phyloP scores from a whole-genome alignment of 1,140 invertebrate species.

The Panulirus ornatus region DNA sequence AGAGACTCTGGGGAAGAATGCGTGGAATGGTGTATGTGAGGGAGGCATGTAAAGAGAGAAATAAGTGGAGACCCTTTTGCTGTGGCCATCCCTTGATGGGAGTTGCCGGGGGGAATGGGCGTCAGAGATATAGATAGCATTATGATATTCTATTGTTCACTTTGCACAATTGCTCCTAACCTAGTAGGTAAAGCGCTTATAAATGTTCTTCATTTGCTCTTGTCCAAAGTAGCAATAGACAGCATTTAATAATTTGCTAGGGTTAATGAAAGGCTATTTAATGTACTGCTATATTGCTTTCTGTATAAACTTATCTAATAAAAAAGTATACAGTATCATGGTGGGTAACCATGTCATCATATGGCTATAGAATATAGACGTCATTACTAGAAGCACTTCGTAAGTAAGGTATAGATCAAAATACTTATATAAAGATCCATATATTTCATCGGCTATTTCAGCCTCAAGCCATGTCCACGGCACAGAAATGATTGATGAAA shows the following conservation, averaged over 20 bases:
- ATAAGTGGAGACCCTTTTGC: no score
- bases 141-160: neutral
- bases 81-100: no score
- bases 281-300: no score
- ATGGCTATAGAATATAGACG: neutral
- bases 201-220: neutral
- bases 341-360: neutral
- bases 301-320: no score
- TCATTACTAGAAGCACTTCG: neutral
- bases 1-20: no score
- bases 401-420: neutral
- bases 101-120: no score
- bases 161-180: neutral
- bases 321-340: neutral
- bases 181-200: neutral
- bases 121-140: no score
- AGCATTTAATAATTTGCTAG: neutral
- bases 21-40: no score
- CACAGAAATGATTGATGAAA: neutral
- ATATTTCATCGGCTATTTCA: neutral
- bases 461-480: neutral
- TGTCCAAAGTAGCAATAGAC: neutral
- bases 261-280: neutral
- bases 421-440: neutral
- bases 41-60: no score